Base-by-base conservation (phyloP, 2,113 vertebrate species). In the Vombatus ursinus region DNA sequence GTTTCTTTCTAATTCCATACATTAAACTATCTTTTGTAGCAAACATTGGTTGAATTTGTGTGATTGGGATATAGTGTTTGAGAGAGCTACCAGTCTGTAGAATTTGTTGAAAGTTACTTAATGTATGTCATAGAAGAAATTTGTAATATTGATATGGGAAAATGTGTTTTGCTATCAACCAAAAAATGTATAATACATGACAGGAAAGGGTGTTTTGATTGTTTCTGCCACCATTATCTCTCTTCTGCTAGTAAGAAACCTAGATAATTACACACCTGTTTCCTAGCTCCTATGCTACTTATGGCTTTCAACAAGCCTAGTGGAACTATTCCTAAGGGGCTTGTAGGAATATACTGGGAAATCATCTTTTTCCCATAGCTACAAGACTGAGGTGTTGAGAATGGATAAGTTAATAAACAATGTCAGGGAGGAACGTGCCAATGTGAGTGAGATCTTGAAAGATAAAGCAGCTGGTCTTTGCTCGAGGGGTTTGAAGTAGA, bases 281-380 rank as follows among this genome's bases (percentile, higher is more conserved):
- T 84, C 61, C 19, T 84, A 44, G 16, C n/a, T 84, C 19, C n/a
- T 84, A 8, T 44, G n/a, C 68, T 84, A 16, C 37, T 77, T 77
- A 7, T 84, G 68, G 68, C 19, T 84, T 84, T 44, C 68, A 84
- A 6, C n/a, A 84, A 84, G 19, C 68, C 68, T 84, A 84, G 8
- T 84, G 7, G 68, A 44, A 44, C 68, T 84, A 84, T 84, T 44
- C 68, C 68, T 89, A 31, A 47, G 31, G 19, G 12, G 3, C 25
- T 57, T 84, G 9, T 49, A 53, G 96, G n/a, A 95, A 89, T 47
- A 48, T 37, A 57, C 25, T 95, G 89, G 93, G 90, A 92, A 96
- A 51, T 94, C 92, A 48, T 24, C 14, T 94, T 90, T 93, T 52
- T 96, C 9, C 44, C 95, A 93, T 61, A 28, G n/a, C 53, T 57